A percentile compares a stretch with the other conserved stretches of the same genome.
Evolutionary conservation across 1,140 invertebrate genomes (phyloP).

Genomic region (Chymomyza costata): DNA sequence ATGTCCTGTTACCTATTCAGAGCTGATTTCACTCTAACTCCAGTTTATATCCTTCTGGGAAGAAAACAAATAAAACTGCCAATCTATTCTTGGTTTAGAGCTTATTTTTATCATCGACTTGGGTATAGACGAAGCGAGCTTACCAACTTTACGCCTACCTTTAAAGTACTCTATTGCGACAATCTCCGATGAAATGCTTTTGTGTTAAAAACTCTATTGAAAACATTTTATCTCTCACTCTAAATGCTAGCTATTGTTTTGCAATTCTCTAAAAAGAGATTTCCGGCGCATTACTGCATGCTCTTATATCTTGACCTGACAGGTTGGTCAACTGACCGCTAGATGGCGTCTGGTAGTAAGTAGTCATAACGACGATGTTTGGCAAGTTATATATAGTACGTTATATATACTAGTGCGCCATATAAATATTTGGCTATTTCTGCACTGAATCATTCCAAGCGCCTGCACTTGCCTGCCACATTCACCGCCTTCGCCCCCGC

Average conservation of each 20-base stretch:
- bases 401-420: slow-evolving; percentile 25
- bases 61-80: too few species aligned
- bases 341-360: slow-evolving; percentile 51
- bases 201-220: neutral
- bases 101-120: too few species aligned
- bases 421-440: slow-evolving; percentile 49
- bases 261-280: too few species aligned
- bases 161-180: neutral
- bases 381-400: slow-evolving; percentile 28
- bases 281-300: too few species aligned
- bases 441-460: slow-evolving; percentile 56
- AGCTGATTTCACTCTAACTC: too few species aligned
- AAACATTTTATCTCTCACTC: neutral
- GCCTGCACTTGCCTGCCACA: too few species aligned
- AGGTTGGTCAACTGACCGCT: slow-evolving; percentile 56
- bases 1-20: too few species aligned
- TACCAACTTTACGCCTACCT: neutral
- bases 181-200: neutral
- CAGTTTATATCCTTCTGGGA: too few species aligned
- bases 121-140: too few species aligned
- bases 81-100: too few species aligned
- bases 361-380: slow-evolving; percentile 12
- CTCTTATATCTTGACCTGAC: slow-evolving; percentile 56
- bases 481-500: neutral
- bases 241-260: neutral